Conservation (phyloP, 2,113 vertebrate genomes). For the Meleagris gallopavo region DNA sequence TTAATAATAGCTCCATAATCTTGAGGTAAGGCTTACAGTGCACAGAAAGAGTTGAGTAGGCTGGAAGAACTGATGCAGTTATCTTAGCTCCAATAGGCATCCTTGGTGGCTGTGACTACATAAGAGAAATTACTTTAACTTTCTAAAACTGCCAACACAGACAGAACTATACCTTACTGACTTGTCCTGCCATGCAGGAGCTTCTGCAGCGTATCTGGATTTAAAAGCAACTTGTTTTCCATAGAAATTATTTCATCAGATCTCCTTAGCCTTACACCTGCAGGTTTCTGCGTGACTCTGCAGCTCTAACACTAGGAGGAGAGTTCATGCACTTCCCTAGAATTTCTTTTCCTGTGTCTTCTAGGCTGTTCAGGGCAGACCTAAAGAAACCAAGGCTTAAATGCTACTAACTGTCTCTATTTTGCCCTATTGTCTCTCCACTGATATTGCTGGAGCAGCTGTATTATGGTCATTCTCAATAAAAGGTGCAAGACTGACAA, state of each 20-base stretch:
- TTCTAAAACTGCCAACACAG: not conserved
- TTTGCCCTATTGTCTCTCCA: not conserved
- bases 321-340: not conserved
- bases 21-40: not conserved
- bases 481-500: not conserved
- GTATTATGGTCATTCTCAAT: not conserved
- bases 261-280: not conserved
- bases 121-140: not conserved
- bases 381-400: not conserved
- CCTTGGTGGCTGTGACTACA: not conserved
- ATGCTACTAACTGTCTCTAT: not conserved
- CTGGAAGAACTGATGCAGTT: conserved; percentile 2
- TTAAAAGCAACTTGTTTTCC: not conserved
- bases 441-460: not conserved
- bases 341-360: not conserved
- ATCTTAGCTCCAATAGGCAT: not conserved
- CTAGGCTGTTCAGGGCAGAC: not conserved
- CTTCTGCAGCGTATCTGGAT: not conserved
- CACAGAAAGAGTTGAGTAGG: not conserved
- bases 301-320: not conserved
- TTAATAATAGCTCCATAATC: not conserved
- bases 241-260: not conserved
- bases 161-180: not conserved
- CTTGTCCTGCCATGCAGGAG: not conserved
- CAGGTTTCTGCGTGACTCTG: not conserved